These are phyloP conservation scores for Holotrichia oblita DNA, from an alignment of 1,140 invertebrate genomes.

Conservation along the genomic window DNA sequence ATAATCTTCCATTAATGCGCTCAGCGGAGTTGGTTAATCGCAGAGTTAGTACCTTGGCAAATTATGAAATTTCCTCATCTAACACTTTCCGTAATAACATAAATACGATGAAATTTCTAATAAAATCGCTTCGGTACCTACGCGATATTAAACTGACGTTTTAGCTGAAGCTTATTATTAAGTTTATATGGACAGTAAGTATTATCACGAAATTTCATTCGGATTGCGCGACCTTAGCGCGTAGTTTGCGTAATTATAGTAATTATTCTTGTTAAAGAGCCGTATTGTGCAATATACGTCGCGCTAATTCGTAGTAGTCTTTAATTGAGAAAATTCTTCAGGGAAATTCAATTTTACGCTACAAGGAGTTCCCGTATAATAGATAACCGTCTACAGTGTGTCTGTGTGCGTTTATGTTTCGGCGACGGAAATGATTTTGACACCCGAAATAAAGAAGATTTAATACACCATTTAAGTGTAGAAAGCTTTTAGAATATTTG, in stretches of 20 bases:
- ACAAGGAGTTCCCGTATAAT: constrained; percentile 7
- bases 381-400: not conserved
- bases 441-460: not conserved
- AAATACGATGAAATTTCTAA: constrained; percentile 26
- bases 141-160: not conserved
- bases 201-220: constrained; percentile 23
- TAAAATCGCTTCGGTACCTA: not conserved
- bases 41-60: not conserved
- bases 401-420: not conserved
- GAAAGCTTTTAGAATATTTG: constrained; percentile 17
- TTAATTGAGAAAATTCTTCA: constrained; percentile 32
- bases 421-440: not conserved
- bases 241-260: constrained; percentile 17
- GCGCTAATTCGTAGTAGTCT: not conserved
- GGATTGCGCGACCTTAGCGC: constrained; percentile 15
- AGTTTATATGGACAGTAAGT: constrained; percentile 25
- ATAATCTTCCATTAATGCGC: constrained; percentile 10
- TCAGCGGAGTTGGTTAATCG: not conserved
- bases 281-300: not conserved
- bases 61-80: constrained; percentile 25
- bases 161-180: constrained; percentile 3
- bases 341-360: constrained; percentile 33
- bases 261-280: constrained; percentile 32
- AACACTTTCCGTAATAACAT: constrained; percentile 30
- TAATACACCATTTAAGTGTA: constrained; percentile 10